These are phyloP conservation scores for Orchesella flavescens DNA, from an alignment of 2,888 invertebrate species.

Conservation along the genomic window DNA sequence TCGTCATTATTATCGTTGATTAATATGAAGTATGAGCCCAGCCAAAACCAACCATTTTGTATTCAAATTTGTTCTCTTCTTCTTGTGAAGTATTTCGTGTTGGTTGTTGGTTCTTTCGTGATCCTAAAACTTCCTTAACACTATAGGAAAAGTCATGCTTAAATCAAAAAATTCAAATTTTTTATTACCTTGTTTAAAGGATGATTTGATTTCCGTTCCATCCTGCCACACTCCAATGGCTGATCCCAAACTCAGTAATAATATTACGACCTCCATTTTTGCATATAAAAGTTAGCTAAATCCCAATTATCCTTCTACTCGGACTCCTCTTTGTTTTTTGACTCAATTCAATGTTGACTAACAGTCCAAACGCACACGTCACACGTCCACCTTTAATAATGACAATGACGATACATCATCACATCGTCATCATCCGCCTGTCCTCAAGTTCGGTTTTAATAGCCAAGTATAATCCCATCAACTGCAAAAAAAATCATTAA, in stretches of 20 bases:
- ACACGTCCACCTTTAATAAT: background rate
- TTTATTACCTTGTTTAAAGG: conserved; percentile 61
- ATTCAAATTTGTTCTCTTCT: too few species aligned
- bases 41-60: too few species aligned
- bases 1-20: too few species aligned
- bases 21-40: too few species aligned
- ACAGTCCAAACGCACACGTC: background rate
- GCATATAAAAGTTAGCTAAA: conserved; percentile 6
- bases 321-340: background rate
- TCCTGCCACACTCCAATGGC: conserved; percentile 69
- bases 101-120: too few species aligned
- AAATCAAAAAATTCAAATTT: background rate
- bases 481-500: conserved; percentile 41
- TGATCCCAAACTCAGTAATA: conserved; percentile 46
- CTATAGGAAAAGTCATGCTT: background rate
- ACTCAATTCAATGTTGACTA: background rate
- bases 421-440: conserved; percentile 8
- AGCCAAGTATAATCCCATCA: conserved; percentile 35
- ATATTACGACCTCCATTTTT: conserved; percentile 45
- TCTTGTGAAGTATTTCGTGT: too few species aligned
- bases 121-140: too few species aligned
- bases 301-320: conserved; percentile 17
- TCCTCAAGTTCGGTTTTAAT: conserved; percentile 48
- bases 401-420: background rate
- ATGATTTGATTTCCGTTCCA: conserved; percentile 67